These are phyloP conservation scores for Rhimphoctona megacephalus DNA, from an alignment of 2,888 invertebrate genomes.

Conservation along the genomic window DNA sequence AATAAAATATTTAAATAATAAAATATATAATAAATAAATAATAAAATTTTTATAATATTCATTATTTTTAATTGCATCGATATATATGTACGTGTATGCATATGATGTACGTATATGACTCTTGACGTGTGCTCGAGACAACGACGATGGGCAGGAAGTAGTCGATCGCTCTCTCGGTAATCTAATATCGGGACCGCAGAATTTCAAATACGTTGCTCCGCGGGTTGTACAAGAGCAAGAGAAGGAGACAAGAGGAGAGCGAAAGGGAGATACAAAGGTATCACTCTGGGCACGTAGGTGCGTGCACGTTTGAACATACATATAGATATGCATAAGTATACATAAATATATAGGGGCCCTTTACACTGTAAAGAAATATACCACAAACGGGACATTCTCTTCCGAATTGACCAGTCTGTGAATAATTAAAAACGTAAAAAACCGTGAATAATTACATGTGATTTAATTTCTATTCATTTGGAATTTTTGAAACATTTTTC, in stretches of 20 bases:
- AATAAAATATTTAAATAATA: neutral
- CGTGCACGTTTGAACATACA: constrained; percentile 20
- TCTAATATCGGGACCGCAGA: constrained; percentile 75
- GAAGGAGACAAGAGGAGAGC: constrained; percentile 34
- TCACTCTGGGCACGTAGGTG: constrained; percentile 51
- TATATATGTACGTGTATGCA: neutral
- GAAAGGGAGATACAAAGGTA: constrained; percentile 40
- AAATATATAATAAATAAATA: too few relatives aligned
- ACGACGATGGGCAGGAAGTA: constrained; percentile 75
- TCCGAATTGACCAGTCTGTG: neutral
- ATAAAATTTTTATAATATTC: neutral
- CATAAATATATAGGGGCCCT: constrained; percentile 15
- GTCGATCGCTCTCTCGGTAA: constrained; percentile 76
- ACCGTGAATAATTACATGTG: neutral
- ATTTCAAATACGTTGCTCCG: constrained; percentile 67
- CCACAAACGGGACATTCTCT: neutral
- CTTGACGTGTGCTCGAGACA: constrained; percentile 64
- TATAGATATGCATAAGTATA: constrained; percentile 6
- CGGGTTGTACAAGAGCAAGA: constrained; percentile 40
- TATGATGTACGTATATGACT: constrained; percentile 35
- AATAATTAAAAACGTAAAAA: neutral
- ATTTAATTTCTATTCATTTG: neutral
- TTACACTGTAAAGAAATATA: neutral
- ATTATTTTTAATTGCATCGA: neutral
- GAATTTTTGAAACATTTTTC: neutral